Conservation (phyloP, 2,797 vertebrate species). For the Eutrigla gurnardus region DNA sequence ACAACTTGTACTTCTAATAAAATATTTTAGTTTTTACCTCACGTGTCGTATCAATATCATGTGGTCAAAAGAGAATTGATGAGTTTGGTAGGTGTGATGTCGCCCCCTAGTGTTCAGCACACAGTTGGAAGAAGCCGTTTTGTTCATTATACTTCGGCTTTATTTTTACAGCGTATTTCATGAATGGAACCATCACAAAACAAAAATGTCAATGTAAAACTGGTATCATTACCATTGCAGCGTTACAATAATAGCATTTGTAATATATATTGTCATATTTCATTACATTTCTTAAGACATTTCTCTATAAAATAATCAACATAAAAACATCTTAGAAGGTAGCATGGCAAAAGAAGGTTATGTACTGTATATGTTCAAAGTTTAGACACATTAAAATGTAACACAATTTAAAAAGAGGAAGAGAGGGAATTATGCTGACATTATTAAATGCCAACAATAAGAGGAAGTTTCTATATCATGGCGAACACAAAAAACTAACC, state of each 20-base stretch:
- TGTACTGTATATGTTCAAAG: neutral
- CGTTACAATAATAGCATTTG: neutral
- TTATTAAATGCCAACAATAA: neutral
- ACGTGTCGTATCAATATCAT: neutral
- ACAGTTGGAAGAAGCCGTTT: neutral
- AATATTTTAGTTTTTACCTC: neutral
- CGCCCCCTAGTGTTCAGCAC: slow-evolving; percentile 57
- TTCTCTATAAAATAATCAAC: neutral
- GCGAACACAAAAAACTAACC: neutral
- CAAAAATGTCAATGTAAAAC: slow-evolving; percentile 8
- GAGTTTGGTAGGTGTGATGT: neutral
- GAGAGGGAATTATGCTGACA: neutral
- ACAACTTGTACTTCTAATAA: neutral
- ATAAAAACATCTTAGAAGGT: neutral
- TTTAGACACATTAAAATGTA: neutral
- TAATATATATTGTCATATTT: neutral
- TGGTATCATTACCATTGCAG: neutral
- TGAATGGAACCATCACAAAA: neutral
- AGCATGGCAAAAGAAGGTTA: neutral
- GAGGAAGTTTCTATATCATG: neutral
- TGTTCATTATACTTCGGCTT: neutral
- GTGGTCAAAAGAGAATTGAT: neutral
- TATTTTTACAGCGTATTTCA: slow-evolving; percentile 14
- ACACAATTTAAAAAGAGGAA: neutral
- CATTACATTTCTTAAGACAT: slow-evolving; percentile 5